Conservation (phyloP, 1,140 invertebrate genomes). For the Calephelis nemesis region DNA sequence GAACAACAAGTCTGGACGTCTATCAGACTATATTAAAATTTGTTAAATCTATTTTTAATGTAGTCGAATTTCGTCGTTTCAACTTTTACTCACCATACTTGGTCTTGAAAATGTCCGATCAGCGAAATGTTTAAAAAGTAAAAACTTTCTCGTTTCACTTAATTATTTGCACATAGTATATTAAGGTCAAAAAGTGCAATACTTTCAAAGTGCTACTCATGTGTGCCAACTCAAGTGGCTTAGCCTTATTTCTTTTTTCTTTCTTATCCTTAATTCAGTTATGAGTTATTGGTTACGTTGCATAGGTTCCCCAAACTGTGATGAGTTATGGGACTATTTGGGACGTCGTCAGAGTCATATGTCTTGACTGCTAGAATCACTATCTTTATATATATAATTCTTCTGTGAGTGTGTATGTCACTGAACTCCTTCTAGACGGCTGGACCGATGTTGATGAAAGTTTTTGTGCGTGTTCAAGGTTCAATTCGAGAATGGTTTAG, state of each 20-base stretch:
- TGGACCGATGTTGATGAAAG: too few species aligned
- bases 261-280: slow-evolving; percentile 55
- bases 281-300: slow-evolving; percentile 44
- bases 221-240: slow-evolving; percentile 36
- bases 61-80: slow-evolving; percentile 1
- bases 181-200: slow-evolving; percentile 44
- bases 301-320: slow-evolving; percentile 34
- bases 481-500: too few species aligned
- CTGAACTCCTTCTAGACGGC: too few species aligned
- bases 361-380: too few species aligned
- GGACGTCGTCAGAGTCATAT: too few species aligned
- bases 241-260: slow-evolving; percentile 57
- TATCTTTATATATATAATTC: too few species aligned
- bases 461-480: too few species aligned
- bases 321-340: too few species aligned
- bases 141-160: slow-evolving; percentile 48
- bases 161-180: slow-evolving; percentile 51
- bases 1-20: too few species aligned
- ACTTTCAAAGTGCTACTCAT: slow-evolving; percentile 44
- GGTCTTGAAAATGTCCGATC: slow-evolving; percentile 3
- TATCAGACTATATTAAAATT: background rate
- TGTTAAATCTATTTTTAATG: slow-evolving; percentile 7
- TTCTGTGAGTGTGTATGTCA: too few species aligned
- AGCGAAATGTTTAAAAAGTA: slow-evolving; percentile 10
- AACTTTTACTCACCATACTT: slow-evolving; percentile 16